These are phyloP conservation scores for Sylvilagus bachmani DNA, from an alignment of 2,113 vertebrate species.

Conservation along the genomic window DNA sequence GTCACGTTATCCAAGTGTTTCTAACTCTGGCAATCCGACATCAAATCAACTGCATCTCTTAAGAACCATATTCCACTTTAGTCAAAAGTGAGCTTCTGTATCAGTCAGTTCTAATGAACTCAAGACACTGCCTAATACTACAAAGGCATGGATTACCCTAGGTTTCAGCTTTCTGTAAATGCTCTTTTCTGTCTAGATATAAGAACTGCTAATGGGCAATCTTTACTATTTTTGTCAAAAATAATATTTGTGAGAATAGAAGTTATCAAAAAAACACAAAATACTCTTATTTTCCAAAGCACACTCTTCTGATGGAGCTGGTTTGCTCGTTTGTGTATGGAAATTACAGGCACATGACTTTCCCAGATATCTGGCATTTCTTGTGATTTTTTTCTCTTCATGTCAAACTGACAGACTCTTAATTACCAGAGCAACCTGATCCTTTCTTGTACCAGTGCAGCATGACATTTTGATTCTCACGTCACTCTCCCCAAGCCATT, in stretches of 20 bases:
- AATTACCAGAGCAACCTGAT: conserved; percentile 68
- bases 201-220: neutral
- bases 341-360: conserved; percentile 64
- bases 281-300: conserved; percentile 40
- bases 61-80: neutral
- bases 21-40: neutral
- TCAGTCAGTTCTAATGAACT: neutral
- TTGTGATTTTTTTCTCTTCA: conserved; percentile 47
- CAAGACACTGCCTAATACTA: neutral
- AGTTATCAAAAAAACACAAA: conserved; percentile 14
- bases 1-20: neutral
- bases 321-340: conserved; percentile 29
- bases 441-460: conserved; percentile 57
- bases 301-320: conserved; percentile 54
- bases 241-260: neutral
- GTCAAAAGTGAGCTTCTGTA: neutral
- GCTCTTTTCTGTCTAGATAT: neutral
- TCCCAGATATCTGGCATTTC: conserved; percentile 40
- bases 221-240: conserved; percentile 30
- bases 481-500: conserved; percentile 52
- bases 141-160: neutral
- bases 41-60: conserved; percentile 39
- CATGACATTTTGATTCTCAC: conserved; percentile 42
- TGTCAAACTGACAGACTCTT: conserved; percentile 71
- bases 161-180: neutral